Percentiles rank a stretch among this genome's conserved stretches.
Conservation (phyloP, 2,797 vertebrate genomes). For the Lagorchestes hirsutus region DNA sequence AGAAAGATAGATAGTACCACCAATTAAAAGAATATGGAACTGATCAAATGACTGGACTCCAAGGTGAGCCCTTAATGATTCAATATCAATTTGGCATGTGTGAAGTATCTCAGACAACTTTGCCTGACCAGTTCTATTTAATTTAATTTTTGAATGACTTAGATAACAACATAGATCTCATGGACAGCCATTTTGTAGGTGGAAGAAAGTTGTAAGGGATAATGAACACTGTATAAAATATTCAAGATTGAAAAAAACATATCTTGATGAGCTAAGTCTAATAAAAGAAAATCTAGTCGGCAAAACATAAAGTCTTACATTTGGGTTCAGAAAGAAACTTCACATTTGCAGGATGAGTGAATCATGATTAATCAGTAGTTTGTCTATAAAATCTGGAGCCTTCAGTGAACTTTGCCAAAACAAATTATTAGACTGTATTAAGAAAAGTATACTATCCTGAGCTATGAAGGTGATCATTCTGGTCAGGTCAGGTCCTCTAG, state of each 20-base stretch:
- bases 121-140: neutral
- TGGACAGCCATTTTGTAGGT: neutral
- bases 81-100: neutral
- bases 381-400: neutral
- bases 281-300: neutral
- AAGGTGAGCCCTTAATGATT: neutral
- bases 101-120: neutral
- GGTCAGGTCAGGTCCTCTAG: neutral
- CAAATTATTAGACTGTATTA: neutral
- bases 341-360: neutral
- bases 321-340: neutral
- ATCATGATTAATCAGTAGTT: neutral
- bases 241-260: neutral
- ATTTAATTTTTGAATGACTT: neutral
- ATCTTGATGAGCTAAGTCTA: neutral
- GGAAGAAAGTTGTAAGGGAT: neutral
- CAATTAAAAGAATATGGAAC: neutral
- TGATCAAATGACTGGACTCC: neutral
- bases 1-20: neutral
- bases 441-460: neutral
- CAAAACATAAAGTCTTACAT: neutral
- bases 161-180: neutral
- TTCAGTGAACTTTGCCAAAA: neutral
- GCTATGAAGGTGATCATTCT: neutral
- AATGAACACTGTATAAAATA: neutral